Conservation (phyloP, 1,140 invertebrate species). For the Drosophila repleta region DNA sequence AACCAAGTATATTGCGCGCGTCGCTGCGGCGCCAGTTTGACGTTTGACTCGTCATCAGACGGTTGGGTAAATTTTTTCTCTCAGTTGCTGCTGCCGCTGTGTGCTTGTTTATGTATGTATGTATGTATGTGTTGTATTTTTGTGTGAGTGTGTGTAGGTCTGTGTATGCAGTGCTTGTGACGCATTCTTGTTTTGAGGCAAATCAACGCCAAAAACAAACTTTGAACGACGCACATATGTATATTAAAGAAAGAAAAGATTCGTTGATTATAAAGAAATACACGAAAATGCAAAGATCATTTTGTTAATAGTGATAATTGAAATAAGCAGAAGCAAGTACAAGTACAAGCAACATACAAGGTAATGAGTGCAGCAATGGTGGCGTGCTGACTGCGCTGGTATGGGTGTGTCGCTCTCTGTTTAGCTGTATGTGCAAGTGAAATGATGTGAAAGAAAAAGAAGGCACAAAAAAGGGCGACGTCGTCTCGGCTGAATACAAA, state of each 20-base stretch:
- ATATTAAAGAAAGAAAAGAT: slow-evolving; percentile 38
- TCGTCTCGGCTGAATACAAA: slow-evolving; percentile 40
- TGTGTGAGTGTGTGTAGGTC: slow-evolving; percentile 40
- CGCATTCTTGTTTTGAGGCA: slow-evolving; percentile 78
- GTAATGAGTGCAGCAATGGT: slow-evolving; percentile 41
- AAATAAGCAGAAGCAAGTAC: slow-evolving; percentile 42
- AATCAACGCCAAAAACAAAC: slow-evolving; percentile 56
- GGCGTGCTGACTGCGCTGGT: slow-evolving; percentile 38
- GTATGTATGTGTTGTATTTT: no score
- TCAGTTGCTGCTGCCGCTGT: slow-evolving; percentile 53
- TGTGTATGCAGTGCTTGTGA: slow-evolving; percentile 58
- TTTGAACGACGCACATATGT: slow-evolving; percentile 24
- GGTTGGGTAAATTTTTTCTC: slow-evolving; percentile 73
- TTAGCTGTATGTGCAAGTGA: slow-evolving; percentile 26
- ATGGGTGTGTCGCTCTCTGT: slow-evolving; percentile 43
- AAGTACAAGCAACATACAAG: slow-evolving; percentile 53
- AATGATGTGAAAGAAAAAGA: slow-evolving; percentile 51
- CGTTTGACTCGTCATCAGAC: slow-evolving; percentile 74
- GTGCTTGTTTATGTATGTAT: slow-evolving; percentile 27
- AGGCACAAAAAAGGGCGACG: slow-evolving; percentile 68
- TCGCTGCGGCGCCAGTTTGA: slow-evolving; percentile 70
- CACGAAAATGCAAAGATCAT: slow-evolving; percentile 28
- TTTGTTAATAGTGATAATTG: slow-evolving; percentile 33
- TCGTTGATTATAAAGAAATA: slow-evolving; percentile 39
- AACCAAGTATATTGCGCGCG: slow-evolving; percentile 58